phyloP scores from a whole-genome alignment of 2,888 invertebrate species.

The Mesochorus sp. region DNA sequence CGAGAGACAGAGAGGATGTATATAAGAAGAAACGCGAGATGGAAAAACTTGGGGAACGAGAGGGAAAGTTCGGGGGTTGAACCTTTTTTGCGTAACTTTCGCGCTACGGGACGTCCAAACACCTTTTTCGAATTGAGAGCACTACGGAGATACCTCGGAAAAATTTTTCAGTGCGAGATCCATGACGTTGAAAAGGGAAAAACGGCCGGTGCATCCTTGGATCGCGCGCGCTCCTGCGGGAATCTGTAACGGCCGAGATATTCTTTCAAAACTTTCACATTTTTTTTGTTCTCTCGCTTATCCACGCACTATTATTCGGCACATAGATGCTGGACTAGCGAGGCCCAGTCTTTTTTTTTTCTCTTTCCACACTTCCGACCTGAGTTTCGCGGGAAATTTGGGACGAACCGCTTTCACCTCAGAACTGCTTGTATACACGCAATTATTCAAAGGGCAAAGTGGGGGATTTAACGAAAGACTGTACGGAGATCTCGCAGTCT shows the following conservation, averaged over 20 bases:
- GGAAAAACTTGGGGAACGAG: slow-evolving; percentile 48
- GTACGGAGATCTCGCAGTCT: slow-evolving; percentile 60
- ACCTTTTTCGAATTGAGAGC: slow-evolving; percentile 66
- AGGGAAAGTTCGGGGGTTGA: slow-evolving; percentile 63
- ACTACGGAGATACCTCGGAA: neutral
- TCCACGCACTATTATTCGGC: neutral
- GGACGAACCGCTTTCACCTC: slow-evolving; percentile 63
- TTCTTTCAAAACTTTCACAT: slow-evolving; percentile 75
- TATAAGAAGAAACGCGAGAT: neutral
- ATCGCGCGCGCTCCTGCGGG: slow-evolving; percentile 39
- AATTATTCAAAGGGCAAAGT: neutral
- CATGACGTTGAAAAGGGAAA: slow-evolving; percentile 12
- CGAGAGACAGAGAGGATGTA: too few relatives aligned
- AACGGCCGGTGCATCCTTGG: slow-evolving; percentile 21
- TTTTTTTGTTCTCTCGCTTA: slow-evolving; percentile 66
- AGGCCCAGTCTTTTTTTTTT: slow-evolving; percentile 28
- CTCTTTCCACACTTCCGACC: slow-evolving; percentile 54
- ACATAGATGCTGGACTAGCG: neutral
- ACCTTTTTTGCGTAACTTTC: slow-evolving; percentile 74
- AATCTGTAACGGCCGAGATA: slow-evolving; percentile 22
- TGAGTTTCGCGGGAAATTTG: slow-evolving; percentile 60
- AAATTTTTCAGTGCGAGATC: slow-evolving; percentile 15
- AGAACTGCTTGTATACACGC: slow-evolving; percentile 22
- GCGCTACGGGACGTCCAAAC: slow-evolving; percentile 72
- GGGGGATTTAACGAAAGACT: slow-evolving; percentile 33